phyloP scores from a whole-genome alignment of 1,140 invertebrate species.

The Heliconius hewitsoni region DNA sequence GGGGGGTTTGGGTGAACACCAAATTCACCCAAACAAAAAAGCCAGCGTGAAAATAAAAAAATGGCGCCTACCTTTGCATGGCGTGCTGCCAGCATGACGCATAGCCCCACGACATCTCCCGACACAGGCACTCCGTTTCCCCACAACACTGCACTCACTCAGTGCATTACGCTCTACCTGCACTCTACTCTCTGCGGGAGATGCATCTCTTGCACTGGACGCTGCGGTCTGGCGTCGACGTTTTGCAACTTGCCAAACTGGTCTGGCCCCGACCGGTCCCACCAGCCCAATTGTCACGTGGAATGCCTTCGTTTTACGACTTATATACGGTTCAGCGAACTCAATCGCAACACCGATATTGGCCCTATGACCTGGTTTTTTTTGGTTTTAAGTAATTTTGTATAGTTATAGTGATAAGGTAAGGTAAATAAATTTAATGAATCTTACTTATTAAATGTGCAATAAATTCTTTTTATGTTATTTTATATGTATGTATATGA shows the following conservation, averaged over 20 bases:
- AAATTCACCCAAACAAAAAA: no score
- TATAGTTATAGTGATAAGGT: not conserved
- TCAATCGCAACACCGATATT: not conserved
- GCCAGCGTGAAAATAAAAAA: no score
- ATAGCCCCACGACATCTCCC: constrained; percentile 49
- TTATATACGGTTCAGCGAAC: not conserved
- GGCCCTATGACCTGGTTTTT: constrained; percentile 12
- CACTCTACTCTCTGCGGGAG: not conserved
- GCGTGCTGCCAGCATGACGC: constrained; percentile 60
- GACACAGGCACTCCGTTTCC: constrained; percentile 42
- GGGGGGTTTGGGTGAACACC: no score
- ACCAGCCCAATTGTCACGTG: constrained; percentile 30
- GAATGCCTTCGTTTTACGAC: constrained; percentile 1
- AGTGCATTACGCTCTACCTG: no score
- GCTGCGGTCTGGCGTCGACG: not conserved
- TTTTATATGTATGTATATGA: no score
- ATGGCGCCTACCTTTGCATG: constrained; percentile 55
- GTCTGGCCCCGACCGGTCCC: constrained; percentile 37
- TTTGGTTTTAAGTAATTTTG: not conserved
- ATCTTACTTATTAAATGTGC: no score
- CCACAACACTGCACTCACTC: constrained; percentile 17
- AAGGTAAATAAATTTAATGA: no score
- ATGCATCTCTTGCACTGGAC: constrained; percentile 8
- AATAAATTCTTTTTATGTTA: no score
- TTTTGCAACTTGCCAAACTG: constrained; percentile 37